Base-by-base conservation (phyloP, 2,888 invertebrate genomes). In the Arctia plantaginis region DNA sequence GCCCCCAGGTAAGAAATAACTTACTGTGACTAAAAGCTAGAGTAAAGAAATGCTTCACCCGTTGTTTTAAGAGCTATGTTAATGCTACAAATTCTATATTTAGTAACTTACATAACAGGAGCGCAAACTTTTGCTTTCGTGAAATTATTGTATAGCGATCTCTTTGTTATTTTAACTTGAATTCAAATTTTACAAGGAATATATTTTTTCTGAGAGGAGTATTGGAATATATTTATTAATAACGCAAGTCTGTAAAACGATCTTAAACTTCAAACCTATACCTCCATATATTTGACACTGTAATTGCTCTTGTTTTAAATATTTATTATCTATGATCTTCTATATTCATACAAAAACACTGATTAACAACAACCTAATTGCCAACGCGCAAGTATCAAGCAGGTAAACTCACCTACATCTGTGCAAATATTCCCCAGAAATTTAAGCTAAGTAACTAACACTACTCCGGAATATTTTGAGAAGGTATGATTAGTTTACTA, bases 31-130 rank as follows among this genome's bases (percentile, higher is more conserved):
- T 77, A 82, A 81, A 72, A 39, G 55, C 80, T 80, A 76, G 77
- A 80, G 81, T 80, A 82, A 85, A 80, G 75, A 44, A 85, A 83
- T 77, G 80, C 79, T 80, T 88, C 80, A 86, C 85, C 83, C 85
- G 82, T 86, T 87, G 84, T 85, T 77, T 73, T 77, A 75, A 77
- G 73, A 84, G 79, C 79, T 79, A 78, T 78, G 80, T 80, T 82
- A 82, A 72, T 69, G 76, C 75, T 71, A 0, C 4, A 66, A 66
- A 39, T 71, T 66, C 30, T 71, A 71, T 80, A 77, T 78, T 82
- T 84, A 81, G 75, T 81, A 76, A 76, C 67, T 70, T 75, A 76
- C 66, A 75, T 27, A 66, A 44, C 55, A 30, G 35, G 20, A 69
- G 69, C n/a, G 35, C 35, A 69, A 18, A 69, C 23, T 55, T 33